Conservation (phyloP, 2,888 invertebrate species). For the Myopa tessellatipennis region DNA sequence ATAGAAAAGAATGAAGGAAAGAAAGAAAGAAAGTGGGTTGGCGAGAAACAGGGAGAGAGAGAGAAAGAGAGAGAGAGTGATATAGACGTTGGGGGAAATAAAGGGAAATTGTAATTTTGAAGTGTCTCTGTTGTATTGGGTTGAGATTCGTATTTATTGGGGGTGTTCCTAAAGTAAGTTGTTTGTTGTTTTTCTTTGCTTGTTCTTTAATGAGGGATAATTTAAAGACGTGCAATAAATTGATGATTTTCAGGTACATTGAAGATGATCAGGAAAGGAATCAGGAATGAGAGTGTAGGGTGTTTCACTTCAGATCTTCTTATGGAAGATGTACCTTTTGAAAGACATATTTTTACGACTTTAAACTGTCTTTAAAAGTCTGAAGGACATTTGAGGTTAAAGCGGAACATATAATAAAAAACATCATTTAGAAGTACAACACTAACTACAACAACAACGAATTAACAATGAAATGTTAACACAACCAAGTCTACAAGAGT, state of each 20-base stretch:
- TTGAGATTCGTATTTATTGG: neutral
- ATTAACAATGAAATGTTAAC: neutral
- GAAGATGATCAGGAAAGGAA: conserved; percentile 38
- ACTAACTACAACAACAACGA: neutral
- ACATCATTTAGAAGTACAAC: neutral
- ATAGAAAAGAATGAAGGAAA: neutral
- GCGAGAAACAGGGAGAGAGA: neutral
- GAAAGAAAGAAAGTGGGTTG: neutral
- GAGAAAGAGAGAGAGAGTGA: neutral
- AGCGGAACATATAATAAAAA: neutral
- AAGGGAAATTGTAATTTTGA: conserved; percentile 10
- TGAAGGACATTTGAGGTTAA: neutral
- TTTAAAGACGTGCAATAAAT: conserved; percentile 31
- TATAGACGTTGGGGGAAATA: too few species aligned
- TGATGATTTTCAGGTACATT: conserved; percentile 41
- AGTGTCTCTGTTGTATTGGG: conserved; percentile 2
- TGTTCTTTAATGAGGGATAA: conserved; percentile 25
- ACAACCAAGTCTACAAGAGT: neutral
- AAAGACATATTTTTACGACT: too few species aligned
- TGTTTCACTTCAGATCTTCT: too few species aligned
- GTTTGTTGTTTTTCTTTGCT: neutral
- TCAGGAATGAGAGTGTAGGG: too few species aligned
- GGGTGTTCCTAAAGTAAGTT: conserved; percentile 18
- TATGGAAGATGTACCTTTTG: too few species aligned
- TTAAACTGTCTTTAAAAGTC: neutral